A percentile compares a stretch with the other conserved stretches of the same genome.
Conservation (phyloP, 35 echinoderm and acorn worm genomes). For the Stichopus chloronotus region DNA sequence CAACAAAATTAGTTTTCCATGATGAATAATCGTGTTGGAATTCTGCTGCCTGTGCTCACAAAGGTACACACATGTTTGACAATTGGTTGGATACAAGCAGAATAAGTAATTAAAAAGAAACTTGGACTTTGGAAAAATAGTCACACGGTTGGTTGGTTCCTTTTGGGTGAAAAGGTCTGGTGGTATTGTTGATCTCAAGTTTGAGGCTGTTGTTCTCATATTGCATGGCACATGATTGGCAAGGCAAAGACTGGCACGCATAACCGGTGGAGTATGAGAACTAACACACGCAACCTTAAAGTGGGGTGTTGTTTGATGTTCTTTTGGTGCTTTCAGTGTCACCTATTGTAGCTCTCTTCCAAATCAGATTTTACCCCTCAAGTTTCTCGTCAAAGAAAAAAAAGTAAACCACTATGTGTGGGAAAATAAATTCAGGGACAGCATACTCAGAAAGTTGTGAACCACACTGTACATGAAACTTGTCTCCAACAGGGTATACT, state of each 20-base stretch:
- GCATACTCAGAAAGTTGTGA: no score
- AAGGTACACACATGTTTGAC: slow-evolving; percentile 18
- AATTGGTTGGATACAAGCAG: not conserved
- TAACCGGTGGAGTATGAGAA: not conserved
- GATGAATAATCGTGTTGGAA: slow-evolving; percentile 33
- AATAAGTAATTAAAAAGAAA: not conserved
- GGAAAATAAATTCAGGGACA: not conserved
- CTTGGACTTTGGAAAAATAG: slow-evolving; percentile 1
- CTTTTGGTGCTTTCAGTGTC: not conserved
- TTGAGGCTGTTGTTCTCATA: not conserved
- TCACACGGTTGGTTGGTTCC: slow-evolving; percentile 14
- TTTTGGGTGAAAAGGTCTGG: not conserved
- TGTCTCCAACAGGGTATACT: no score
- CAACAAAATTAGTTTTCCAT: slow-evolving; percentile 35
- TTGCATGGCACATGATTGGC: not conserved
- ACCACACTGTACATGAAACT: no score
- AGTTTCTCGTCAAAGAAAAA: not conserved
- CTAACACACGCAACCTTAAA: slow-evolving; percentile 6
- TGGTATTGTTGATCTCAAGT: not conserved
- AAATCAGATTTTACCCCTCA: not conserved
- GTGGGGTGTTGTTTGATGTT: not conserved
- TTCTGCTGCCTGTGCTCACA: not conserved
- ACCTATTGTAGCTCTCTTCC: not conserved
- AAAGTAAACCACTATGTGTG: not conserved
- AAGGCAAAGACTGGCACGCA: not conserved